Evolutionary conservation across 1,140 invertebrate genomes (phyloP), one percentile per base, ranked within the genome.

Genomic region (Zeugodacus cucurbitae): DNA sequence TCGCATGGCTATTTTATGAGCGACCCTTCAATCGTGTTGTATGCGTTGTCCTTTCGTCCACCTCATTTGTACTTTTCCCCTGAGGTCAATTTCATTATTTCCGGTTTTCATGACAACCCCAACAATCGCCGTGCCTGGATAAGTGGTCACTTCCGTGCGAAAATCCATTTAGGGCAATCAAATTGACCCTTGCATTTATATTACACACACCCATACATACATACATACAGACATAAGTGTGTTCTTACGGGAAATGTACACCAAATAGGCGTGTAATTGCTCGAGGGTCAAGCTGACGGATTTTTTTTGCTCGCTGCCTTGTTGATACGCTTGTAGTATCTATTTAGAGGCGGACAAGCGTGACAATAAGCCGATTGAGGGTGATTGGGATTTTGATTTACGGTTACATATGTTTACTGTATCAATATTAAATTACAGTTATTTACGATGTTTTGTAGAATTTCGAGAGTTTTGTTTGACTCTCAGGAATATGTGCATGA

Each of bases 71-170:
- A 10, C 10, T 26, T 78, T 54, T 87, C 85, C 85, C 85, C 37
- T 87, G 85, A 58, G 85, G 85, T 87, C 85, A 87, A 87, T 87
- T 87, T 59, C 85, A 87, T 87, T 87, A 87, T 87, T 62, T 87
- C 85, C 85, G 85, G 85, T 87, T 87, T 87, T 87, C 58, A 87
- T 87, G 85, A 87, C 85, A 87, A 87, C 74, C 74, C 74, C 74
- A 82, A 26, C 26, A 41, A 48, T 48, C 26, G 74, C n/a, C 26
- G 41, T 48, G 41, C 57, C n/a, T 34, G 54, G 29, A 41, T 62
- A 62, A 87, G 85, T 87, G 85, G 85, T 87, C 85, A 87, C 22
- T 87, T 87, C 85, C 58, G 85, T 87, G 58, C 58, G 58, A 87
- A 86, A 86, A 86, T 58, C 29, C 85, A 58, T 86, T 86, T 62